These are phyloP conservation scores for Sinocyclocheilus grahami DNA, from an alignment of 2,113 vertebrate species.

Conservation along the genomic window DNA sequence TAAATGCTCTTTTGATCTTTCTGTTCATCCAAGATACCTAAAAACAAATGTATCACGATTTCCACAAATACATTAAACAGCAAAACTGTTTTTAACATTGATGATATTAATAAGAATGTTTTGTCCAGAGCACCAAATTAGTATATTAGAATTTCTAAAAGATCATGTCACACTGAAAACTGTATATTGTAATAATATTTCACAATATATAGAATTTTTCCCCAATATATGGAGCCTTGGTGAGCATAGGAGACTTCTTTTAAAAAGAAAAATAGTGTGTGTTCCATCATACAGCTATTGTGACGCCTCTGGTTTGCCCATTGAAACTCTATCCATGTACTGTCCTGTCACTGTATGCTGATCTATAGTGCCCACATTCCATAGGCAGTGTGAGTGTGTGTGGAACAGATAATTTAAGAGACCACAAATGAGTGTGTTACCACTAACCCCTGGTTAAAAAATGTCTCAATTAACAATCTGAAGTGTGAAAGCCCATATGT, in stretches of 20 bases:
- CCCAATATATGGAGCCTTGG: too few relatives aligned
- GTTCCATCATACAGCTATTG: constrained; percentile 59
- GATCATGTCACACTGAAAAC: neutral
- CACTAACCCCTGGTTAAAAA: neutral
- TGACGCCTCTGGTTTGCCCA: constrained; percentile 68
- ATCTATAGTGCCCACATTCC: constrained; percentile 7
- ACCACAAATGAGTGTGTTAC: neutral
- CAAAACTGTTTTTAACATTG: neutral
- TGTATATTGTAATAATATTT: too few relatives aligned
- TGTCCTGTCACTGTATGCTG: constrained; percentile 7
- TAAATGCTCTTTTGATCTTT: neutral
- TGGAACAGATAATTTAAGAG: neutral
- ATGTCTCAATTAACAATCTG: neutral
- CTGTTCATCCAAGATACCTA: neutral
- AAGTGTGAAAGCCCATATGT: neutral
- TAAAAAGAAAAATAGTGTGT: neutral
- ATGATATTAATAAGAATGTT: neutral
- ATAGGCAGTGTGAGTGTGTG: neutral
- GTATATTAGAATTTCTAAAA: neutral
- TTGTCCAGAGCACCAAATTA: neutral
- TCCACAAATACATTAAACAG: neutral
- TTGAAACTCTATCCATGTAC: constrained; percentile 3
- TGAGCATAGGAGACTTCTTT: neutral
- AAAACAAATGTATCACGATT: neutral
- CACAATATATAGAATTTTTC: neutral